Evolutionary conservation across 2,797 vertebrate genomes (phyloP).

Genomic region (Chaenodraco wilsoni): DNA sequence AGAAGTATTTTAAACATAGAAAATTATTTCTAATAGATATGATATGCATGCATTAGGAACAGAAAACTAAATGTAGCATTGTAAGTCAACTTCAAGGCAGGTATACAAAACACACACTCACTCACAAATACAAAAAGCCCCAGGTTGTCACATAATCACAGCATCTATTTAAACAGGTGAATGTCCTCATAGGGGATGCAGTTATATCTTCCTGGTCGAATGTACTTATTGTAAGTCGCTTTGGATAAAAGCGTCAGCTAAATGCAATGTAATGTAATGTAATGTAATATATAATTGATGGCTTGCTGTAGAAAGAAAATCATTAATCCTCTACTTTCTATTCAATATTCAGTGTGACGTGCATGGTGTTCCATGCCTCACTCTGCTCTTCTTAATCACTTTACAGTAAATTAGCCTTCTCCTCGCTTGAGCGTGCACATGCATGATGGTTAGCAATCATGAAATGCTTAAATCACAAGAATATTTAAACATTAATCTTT

Average conservation of each 20-base stretch:
- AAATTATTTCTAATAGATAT: background rate
- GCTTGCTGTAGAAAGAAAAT: slow-evolving; percentile 38
- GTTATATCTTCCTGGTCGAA: background rate
- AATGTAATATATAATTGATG: slow-evolving; percentile 56
- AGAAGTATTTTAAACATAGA: background rate
- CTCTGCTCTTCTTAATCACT: slow-evolving; percentile 54
- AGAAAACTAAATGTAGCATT: slow-evolving; percentile 13
- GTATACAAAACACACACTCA: background rate
- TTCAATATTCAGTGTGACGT: slow-evolving; percentile 45
- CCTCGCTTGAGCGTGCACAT: slow-evolving; percentile 41
- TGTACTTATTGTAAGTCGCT: no score
- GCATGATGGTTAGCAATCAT: slow-evolving; percentile 40
- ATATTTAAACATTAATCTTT: slow-evolving; percentile 43
- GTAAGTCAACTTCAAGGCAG: slow-evolving; percentile 4
- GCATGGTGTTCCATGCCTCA: slow-evolving; percentile 24
- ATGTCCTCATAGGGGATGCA: slow-evolving; percentile 36
- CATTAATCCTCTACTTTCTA: slow-evolving; percentile 47
- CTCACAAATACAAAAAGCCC: slow-evolving; percentile 19
- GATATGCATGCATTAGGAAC: slow-evolving; percentile 1
- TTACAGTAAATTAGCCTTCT: slow-evolving; percentile 48
- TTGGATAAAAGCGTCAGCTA: no score
- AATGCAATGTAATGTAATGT: no score
- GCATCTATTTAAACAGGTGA: slow-evolving; percentile 59
- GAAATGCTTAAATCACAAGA: slow-evolving; percentile 48
- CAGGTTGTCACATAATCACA: slow-evolving; percentile 46